Evolutionary conservation across 2,113 vertebrate genomes (phyloP), one percentile per base, ranked within the genome.

Genomic region (Kobus ellipsiprymnus): DNA sequence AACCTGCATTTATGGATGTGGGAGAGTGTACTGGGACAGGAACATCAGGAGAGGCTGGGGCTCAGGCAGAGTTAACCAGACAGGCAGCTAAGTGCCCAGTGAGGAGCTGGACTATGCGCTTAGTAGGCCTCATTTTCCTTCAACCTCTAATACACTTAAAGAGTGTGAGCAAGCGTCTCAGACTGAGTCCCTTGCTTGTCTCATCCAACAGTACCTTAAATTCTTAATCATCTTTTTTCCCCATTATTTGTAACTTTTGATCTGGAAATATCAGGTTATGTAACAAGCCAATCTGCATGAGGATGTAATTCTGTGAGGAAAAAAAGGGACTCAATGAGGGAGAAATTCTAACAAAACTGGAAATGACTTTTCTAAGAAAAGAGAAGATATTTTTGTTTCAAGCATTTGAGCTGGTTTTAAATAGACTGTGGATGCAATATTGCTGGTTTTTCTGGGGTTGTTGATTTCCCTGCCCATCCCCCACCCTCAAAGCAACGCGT

Each of bases 261-360:
- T 98, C 97, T 98, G 98, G 98, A 98, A 98, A 98, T 98, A 98
- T 87, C 94, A 93, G 95, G 96, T 99, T 99, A 98, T 33, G 0
- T 98, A 99, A 98, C 98, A 98, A 82, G 95, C 94, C 29, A 92
- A 97, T 98, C 95, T 97, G 88, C 96, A 98, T 29, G 62, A 97
- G 97, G 93, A 97, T 87, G 59, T 67, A 98, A 98, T 98, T 98
- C 98, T 98, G 98, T 98, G 98, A 98, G 90, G 94, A 98, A 98
- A 98, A 98, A 98, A 98, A 74, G 48, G 85, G 94, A 98, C 97
- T 94, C 94, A 91, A 57, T 78, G 98, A 98, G 98, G 98, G 93
- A 33, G 96, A 98, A 98, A 98, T 96, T 94, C 40, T 36, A 98
- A 97, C 96, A 98, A 97, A 98, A 98, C 97, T 98, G 95, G 97